phyloP scores from a whole-genome alignment of 2,888 invertebrate genomes.

The Lasiommata megera region DNA sequence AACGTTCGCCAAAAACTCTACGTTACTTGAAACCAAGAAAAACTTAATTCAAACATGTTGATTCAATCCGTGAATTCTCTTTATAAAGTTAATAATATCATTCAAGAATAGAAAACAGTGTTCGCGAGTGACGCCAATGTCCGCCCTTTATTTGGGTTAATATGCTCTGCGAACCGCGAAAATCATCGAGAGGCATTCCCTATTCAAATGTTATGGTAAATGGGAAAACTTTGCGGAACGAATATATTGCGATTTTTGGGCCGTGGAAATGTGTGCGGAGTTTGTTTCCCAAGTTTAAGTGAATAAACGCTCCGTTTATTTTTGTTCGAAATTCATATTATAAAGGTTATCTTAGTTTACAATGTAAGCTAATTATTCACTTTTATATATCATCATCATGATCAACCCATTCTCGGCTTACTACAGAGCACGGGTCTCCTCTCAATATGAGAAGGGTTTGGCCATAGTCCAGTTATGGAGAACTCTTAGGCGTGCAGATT shows the following conservation, averaged over 20 bases:
- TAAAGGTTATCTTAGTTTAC: too few species aligned
- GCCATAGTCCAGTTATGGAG: too few species aligned
- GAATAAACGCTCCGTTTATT: background rate
- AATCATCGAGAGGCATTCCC: slow-evolving; percentile 29
- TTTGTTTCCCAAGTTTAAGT: background rate
- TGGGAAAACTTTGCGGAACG: slow-evolving; percentile 28
- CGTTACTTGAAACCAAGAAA: background rate
- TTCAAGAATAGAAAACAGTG: slow-evolving; percentile 27
- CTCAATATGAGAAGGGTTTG: too few species aligned
- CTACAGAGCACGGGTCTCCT: too few species aligned
- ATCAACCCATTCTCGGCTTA: too few species aligned
- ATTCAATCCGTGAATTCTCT: background rate
- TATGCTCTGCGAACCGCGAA: slow-evolving; percentile 33
- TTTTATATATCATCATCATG: too few species aligned
- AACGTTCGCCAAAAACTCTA: background rate
- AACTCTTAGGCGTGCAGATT: too few species aligned
- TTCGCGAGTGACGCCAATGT: slow-evolving; percentile 31
- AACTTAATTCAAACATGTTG: slow-evolving; percentile 2
- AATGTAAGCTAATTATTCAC: too few species aligned
- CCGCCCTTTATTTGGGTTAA: slow-evolving; percentile 33
- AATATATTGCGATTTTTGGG: slow-evolving; percentile 21
- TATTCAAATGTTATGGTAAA: slow-evolving; percentile 36
- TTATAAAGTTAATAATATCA: slow-evolving; percentile 14
- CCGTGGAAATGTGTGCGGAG: background rate
- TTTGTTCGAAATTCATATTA: background rate